These are phyloP conservation scores for Metellina segmentata DNA, from an alignment of 2,888 invertebrate species.

Conservation along the genomic window DNA sequence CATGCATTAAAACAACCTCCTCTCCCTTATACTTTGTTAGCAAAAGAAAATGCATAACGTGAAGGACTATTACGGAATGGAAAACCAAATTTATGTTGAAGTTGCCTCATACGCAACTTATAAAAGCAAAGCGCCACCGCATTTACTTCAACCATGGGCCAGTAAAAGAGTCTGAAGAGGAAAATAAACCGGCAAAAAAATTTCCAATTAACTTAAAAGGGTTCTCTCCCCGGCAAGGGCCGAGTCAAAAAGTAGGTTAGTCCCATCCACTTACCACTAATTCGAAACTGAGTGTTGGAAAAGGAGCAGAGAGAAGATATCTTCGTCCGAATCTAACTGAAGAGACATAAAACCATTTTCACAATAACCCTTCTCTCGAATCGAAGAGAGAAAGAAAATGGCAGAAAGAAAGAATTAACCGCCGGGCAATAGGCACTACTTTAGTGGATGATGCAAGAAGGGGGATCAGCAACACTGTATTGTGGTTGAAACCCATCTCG, in stretches of 20 bases:
- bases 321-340: constrained; percentile 20
- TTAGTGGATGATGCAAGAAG: constrained; percentile 40
- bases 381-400: neutral
- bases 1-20: neutral
- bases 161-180: neutral
- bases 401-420: constrained; percentile 12
- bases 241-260: constrained; percentile 36
- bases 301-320: neutral
- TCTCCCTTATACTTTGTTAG: neutral
- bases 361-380: constrained; percentile 41
- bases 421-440: constrained; percentile 32
- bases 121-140: too few species aligned
- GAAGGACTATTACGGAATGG: neutral
- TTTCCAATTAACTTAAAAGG: constrained; percentile 51
- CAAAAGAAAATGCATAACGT: neutral
- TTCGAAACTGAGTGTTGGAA: constrained; percentile 27
- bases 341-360: constrained; percentile 45
- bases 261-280: constrained; percentile 32
- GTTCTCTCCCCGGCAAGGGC: neutral
- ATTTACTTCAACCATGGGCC: neutral
- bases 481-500: constrained; percentile 35
- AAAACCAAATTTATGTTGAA: neutral
- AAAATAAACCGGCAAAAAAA: neutral
- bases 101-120: neutral
- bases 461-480: constrained; percentile 4